Percentiles rank a stretch among this genome's conserved stretches.
These are phyloP conservation scores for Sinopyrophorus schimmeli DNA, from an alignment of 2,888 invertebrate species.

Conservation along the genomic window DNA sequence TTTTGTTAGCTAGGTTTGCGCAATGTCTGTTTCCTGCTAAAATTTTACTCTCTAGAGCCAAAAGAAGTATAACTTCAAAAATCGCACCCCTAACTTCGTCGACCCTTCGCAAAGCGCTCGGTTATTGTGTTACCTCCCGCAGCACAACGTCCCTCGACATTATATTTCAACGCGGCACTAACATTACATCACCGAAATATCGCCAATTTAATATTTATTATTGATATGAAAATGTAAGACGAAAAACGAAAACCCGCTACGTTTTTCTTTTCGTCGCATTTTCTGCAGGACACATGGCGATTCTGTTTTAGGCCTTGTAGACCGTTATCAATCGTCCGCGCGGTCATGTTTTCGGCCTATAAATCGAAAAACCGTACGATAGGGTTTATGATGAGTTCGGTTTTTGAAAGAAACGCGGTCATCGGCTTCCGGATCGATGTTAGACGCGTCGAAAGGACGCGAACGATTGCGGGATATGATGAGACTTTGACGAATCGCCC, in stretches of 20 bases:
- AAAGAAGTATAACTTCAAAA: no score
- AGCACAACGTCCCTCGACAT: conserved; percentile 11
- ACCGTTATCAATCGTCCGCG: conserved; percentile 33
- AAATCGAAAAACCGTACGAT: conserved; percentile 29
- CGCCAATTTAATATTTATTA: conserved; percentile 33
- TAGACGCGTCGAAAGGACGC: conserved; percentile 8
- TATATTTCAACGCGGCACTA: conserved; percentile 20
- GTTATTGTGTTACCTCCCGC: conserved; percentile 16
- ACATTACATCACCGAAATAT: conserved; percentile 24
- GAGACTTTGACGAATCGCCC: conserved; percentile 37
- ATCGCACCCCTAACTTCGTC: no score
- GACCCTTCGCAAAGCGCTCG: no score
- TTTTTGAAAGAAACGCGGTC: conserved; percentile 17
- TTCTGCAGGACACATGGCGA: conserved; percentile 23
- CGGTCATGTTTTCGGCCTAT: conserved; percentile 33
- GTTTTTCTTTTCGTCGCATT: conserved; percentile 28
- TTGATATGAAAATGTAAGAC: conserved; percentile 32
- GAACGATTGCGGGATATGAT: conserved; percentile 27
- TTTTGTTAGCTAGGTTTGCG: no score
- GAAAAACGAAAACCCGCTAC: conserved; percentile 23
- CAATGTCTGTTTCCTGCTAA: no score
- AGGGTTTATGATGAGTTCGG: conserved; percentile 29
- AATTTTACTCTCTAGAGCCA: no score
- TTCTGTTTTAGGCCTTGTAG: conserved; percentile 25
- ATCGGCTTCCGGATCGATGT: conserved; percentile 20